Evolutionary conservation across 2,797 vertebrate genomes (phyloP), one percentile per base, ranked within the genome.

Genomic region (Erethizon dorsatum): DNA sequence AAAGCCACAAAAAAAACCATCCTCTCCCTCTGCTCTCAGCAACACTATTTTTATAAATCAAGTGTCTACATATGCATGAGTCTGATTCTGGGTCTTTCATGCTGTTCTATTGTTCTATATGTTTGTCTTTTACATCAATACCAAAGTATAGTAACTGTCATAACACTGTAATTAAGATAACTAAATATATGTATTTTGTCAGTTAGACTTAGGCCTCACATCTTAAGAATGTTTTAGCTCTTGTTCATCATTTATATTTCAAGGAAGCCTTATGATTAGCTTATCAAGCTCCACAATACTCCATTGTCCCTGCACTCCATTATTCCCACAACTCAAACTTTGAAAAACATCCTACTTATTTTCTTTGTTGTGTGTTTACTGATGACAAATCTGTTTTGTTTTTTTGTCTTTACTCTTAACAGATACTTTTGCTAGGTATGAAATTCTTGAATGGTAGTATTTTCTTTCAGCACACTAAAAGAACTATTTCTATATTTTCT

Each of bases 281-380:
- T 67, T 83, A 41, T 92, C 50, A 50, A 77, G 11, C 59, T 88
- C 52, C 84, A 88, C 2, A 52, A 85, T 54, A 54, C 37, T 65
- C 5, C 41, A 67, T 10, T 59, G 57, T 37, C 15, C 37, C 33
- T 69, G 20, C 0, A 67, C 5, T 78, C 69, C n/a, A 20, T 78
- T 59, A 14, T 15, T 59, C 20, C 13, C 37, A 10, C 20, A 77
- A 59, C 41, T 69, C 52, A 83, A 88, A 67, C 28, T 22, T 78
- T 84, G 56, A 86, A 90, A 93, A 80, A n/a, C 41, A 85, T 26
- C 41, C 41, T 28, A 73, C 61, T 71, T 61, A 88, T 89, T 95
- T 88, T 41, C 56, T 87, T 77, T 77, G 33, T 50, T 88, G 10
- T 17, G 6, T 67, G 2, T 95, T 79, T 75, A 13, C 37, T 41